phyloP scores from a whole-genome alignment of 2,797 vertebrate species.

The Columba guinea region DNA sequence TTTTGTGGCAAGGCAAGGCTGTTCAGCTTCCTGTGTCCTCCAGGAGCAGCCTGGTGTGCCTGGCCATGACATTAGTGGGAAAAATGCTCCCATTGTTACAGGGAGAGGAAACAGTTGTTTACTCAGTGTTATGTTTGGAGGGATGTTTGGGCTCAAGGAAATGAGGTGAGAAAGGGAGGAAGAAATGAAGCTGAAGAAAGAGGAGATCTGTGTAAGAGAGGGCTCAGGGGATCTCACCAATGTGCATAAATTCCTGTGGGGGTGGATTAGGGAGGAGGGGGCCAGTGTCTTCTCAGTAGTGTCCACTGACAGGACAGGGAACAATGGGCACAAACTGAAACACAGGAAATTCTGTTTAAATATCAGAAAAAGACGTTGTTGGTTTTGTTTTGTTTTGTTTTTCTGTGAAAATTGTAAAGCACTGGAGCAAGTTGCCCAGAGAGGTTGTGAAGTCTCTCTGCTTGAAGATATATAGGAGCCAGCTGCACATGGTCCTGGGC shows the following conservation, averaged over 20 bases:
- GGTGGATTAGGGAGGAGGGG: background rate
- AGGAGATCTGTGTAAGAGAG: background rate
- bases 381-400: background rate
- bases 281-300: background rate
- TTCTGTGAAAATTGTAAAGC: background rate
- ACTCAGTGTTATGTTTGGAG: slow-evolving; percentile 23
- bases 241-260: background rate
- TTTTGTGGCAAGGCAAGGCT: background rate
- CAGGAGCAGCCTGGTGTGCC: slow-evolving; percentile 9
- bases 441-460: background rate
- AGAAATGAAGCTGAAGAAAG: slow-evolving; percentile 44
- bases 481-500: background rate
- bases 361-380: background rate
- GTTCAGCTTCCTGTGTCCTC: slow-evolving; percentile 27
- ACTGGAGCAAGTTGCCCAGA: background rate
- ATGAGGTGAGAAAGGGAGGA: slow-evolving; percentile 53
- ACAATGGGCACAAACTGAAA: slow-evolving; percentile 24
- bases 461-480: background rate
- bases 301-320: background rate
- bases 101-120: slow-evolving; percentile 55
- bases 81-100: slow-evolving; percentile 41
- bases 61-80: background rate
- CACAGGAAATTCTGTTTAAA: slow-evolving; percentile 39
- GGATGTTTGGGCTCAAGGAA: slow-evolving; percentile 53
- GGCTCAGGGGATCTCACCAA: background rate